A percentile compares a stretch with the other conserved stretches of the same genome.
phyloP scores from a whole-genome alignment of 2,888 invertebrate genomes.

The Caenorhabditis zanzibari region DNA sequence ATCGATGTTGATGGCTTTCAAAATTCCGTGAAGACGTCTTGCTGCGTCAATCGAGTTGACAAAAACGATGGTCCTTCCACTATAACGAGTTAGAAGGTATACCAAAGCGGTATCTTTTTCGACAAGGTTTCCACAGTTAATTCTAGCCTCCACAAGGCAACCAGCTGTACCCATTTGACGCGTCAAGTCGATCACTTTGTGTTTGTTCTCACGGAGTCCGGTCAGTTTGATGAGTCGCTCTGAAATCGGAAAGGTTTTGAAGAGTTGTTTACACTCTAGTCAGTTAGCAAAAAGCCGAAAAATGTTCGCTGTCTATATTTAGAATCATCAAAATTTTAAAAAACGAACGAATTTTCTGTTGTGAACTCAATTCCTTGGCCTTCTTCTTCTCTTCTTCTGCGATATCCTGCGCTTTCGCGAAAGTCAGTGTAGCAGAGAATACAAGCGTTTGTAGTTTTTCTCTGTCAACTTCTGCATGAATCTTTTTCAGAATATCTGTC shows the following conservation, averaged over 20 bases:
- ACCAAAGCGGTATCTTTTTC: slow-evolving; percentile 91
- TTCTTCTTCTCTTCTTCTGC: slow-evolving; percentile 87
- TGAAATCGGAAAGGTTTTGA: slow-evolving; percentile 33
- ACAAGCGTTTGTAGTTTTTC: slow-evolving; percentile 92
- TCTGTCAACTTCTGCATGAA: slow-evolving; percentile 86
- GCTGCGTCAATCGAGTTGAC: slow-evolving; percentile 90
- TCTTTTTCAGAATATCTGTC: slow-evolving; percentile 89
- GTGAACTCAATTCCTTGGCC: slow-evolving; percentile 81
- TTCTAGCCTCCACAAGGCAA: slow-evolving; percentile 90
- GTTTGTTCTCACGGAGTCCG: slow-evolving; percentile 75
- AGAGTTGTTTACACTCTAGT: too few relatives aligned
- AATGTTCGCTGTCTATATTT: too few relatives aligned
- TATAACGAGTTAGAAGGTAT: slow-evolving; percentile 91
- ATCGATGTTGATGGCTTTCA: slow-evolving; percentile 85
- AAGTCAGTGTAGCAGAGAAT: slow-evolving; percentile 96
- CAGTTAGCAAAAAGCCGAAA: too few relatives aligned
- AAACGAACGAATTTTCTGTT: slow-evolving; percentile 84
- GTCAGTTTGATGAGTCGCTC: slow-evolving; percentile 77
- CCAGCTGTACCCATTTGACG: slow-evolving; percentile 90
- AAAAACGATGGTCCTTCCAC: slow-evolving; percentile 94
- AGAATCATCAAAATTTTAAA: background rate
- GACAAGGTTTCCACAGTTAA: slow-evolving; percentile 85
- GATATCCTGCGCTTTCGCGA: slow-evolving; percentile 88
- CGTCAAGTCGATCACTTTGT: slow-evolving; percentile 95
- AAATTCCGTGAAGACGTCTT: slow-evolving; percentile 84